Base-by-base conservation (phyloP, 2,113 vertebrate genomes). In the Gymnarchus niloticus region DNA sequence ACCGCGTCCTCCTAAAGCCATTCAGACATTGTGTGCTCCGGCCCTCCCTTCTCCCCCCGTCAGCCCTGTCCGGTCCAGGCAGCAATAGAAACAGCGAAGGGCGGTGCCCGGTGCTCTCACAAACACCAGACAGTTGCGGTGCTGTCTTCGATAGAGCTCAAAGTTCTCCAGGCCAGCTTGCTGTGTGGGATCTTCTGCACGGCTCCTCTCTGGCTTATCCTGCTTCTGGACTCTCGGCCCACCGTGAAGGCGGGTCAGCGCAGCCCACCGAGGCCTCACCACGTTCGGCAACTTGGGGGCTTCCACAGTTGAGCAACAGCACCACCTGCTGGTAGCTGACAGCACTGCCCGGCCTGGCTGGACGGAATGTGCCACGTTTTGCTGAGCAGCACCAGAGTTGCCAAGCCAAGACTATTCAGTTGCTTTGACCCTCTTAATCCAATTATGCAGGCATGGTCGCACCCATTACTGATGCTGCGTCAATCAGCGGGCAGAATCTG, bases 391-490 rank as follows among this genome's bases (percentile, higher is more conserved):
- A 49, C 41, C 51, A 23, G 28, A 61, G 81, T 65, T 86, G 85
- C 81, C 81, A 76, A 86, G 85, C 48, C 23, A 56, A 41, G 57
- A 37, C 82, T 23, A 76, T 84, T 84, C 69, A 86, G 56, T 52
- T 57, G 57, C 81, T 82, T 46, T 84, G 81, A 84, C 86, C 86
- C 69, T 76, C 83, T 65, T 84, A 87, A 87, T 87, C 82, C 48
- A 84, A 87, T 87, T 84, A 85, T 21, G 19, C 73, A 51, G 83
- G 86, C 83, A 84, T 81, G 73, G 56, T 81, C 76, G 23, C 56
- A 77, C 83, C 56, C 73, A 81, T 85, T 87, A 54, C 56, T 57
- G 25, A 49, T 8, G 25, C 77, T 81, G 21, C 1, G 54, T 28
- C 76, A 41, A 56, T 84, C 56, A 84, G 56, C 25, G 48, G 51